Conservation (phyloP, 2,888 invertebrate genomes). For the Melanargia galathea region DNA sequence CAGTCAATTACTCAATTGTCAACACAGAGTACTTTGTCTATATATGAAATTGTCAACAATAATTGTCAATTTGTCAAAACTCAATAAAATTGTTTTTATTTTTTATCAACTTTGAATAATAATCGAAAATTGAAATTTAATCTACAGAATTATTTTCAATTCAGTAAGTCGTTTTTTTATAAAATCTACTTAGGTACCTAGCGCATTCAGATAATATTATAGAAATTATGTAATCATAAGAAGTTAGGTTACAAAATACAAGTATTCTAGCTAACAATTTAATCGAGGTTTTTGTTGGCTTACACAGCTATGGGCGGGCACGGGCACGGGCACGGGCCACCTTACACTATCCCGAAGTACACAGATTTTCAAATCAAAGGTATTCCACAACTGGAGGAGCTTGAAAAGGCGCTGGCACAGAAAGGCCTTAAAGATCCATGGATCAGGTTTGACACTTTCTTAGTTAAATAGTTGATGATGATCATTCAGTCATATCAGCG, state of each 20-base stretch:
- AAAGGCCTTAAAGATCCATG: conserved; percentile 92
- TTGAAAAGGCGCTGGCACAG: conserved; percentile 84
- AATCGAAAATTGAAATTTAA: no score
- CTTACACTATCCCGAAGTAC: conserved; percentile 87
- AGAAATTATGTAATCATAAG: conserved; percentile 33
- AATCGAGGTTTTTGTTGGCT: conserved; percentile 13
- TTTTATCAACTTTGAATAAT: no score
- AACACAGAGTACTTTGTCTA: no score
- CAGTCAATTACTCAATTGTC: no score
- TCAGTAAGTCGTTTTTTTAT: no score
- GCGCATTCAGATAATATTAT: not conserved
- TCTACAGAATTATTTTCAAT: no score
- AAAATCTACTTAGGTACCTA: no score
- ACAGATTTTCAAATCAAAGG: conserved; percentile 88
- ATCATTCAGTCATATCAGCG: not conserved
- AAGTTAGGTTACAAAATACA: conserved; percentile 22
- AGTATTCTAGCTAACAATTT: not conserved
- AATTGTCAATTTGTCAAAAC: no score
- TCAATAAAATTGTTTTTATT: no score
- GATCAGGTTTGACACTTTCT: conserved; percentile 83
- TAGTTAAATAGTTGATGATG: not conserved
- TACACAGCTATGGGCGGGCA: conserved; percentile 57
- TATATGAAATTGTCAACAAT: no score
- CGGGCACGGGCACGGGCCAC: conserved; percentile 68
- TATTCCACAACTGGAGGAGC: conserved; percentile 83